phyloP scores from a whole-genome alignment of 2,113 vertebrate species.

The Glareola pratincola region DNA sequence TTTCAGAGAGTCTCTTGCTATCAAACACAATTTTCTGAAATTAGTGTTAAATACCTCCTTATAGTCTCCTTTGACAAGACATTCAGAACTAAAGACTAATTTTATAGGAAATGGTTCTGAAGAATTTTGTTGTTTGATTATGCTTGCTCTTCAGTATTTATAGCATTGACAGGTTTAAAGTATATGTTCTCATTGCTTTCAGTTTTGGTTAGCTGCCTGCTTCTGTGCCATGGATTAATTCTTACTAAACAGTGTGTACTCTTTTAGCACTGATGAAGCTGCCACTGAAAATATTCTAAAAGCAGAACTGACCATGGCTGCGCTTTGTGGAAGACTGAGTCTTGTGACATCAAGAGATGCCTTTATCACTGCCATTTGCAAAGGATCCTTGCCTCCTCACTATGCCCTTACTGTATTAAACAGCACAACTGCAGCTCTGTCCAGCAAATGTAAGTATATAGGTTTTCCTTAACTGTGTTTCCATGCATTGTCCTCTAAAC shows the following conservation, averaged over 20 bases:
- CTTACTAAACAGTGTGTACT: background rate
- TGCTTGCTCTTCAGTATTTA: background rate
- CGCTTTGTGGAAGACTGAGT: conserved; percentile 90
- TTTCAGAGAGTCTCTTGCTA: background rate
- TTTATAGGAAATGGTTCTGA: background rate
- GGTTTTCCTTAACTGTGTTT: background rate
- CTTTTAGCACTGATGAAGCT: conserved; percentile 92
- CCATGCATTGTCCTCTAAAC: background rate
- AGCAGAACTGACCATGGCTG: conserved; percentile 94
- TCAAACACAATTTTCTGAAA: background rate
- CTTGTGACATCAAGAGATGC: conserved; percentile 96
- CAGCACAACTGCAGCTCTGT: conserved; percentile 81
- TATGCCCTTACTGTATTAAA: conserved; percentile 93
- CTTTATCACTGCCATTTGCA: conserved; percentile 98
- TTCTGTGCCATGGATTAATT: background rate
- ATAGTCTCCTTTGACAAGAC: background rate
- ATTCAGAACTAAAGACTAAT: background rate
- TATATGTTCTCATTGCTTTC: background rate
- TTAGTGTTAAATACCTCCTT: background rate
- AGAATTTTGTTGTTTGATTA: conserved; percentile 1
- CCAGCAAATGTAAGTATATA: conserved; percentile 86
- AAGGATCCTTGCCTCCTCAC: conserved; percentile 95
- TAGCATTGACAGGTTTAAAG: background rate
- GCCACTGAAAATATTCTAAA: conserved; percentile 98
- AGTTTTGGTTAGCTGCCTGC: background rate